Percentiles rank a stretch among this genome's conserved stretches.
These are phyloP conservation scores for Platichthys stellatus DNA, from an alignment of 2,113 vertebrate genomes.

Conservation along the genomic window DNA sequence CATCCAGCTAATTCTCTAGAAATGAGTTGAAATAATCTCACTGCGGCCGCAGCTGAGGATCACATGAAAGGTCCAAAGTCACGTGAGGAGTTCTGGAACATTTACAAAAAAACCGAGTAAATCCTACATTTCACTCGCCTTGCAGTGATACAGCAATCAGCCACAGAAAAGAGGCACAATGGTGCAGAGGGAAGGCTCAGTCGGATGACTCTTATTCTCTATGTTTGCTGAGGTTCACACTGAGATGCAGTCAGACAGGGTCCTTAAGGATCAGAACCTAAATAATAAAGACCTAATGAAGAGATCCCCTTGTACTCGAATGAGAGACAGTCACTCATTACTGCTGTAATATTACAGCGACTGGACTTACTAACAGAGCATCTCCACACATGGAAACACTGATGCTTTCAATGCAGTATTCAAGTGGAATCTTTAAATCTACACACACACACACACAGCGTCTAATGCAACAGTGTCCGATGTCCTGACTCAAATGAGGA, in stretches of 20 bases:
- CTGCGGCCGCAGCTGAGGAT: constrained; percentile 17
- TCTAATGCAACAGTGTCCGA: too few relatives aligned
- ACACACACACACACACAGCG: too few relatives aligned
- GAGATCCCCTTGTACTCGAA: constrained; percentile 29
- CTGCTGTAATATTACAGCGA: constrained; percentile 23
- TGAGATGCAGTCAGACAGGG: constrained; percentile 51
- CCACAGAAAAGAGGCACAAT: constrained; percentile 67
- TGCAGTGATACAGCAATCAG: constrained; percentile 40
- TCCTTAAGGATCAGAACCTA: constrained; percentile 30
- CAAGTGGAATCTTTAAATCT: too few relatives aligned
- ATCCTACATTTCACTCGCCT: constrained; percentile 17
- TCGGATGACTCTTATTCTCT: constrained; percentile 32
- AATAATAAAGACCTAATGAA: constrained; percentile 33
- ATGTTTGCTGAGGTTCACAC: constrained; percentile 28
- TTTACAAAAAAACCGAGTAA: background rate
- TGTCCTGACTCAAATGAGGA: background rate
- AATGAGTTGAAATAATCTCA: constrained; percentile 20
- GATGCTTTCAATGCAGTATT: too few relatives aligned
- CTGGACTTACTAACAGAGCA: background rate
- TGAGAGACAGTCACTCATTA: constrained; percentile 1
- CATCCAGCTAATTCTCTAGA: constrained; percentile 49
- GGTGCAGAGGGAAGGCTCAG: constrained; percentile 63
- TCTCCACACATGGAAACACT: background rate
- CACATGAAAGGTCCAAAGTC: constrained; percentile 44
- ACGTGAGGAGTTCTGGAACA: constrained; percentile 23